Conservation (phyloP, 2,113 vertebrate genomes). For the Cyprinodon brontotheroides region DNA sequence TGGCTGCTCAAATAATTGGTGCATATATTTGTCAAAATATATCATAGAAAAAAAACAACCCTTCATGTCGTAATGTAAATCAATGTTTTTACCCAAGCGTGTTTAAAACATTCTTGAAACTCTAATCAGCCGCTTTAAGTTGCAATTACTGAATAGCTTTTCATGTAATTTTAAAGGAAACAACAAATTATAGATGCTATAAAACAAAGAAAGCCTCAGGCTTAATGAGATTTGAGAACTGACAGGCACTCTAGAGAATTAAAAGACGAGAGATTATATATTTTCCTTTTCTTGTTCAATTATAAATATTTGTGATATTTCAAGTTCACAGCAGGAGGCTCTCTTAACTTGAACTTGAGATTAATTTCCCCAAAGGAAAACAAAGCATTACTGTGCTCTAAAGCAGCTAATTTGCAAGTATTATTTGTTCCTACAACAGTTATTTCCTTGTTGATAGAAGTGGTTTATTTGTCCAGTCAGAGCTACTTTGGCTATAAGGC, state of each 20-base stretch:
- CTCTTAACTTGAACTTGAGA: constrained; percentile 13
- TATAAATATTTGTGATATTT: constrained; percentile 32
- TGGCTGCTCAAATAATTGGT: neutral
- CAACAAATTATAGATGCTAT: constrained; percentile 27
- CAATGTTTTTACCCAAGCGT: constrained; percentile 3
- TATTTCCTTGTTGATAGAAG: constrained; percentile 18
- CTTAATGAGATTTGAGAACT: constrained; percentile 54
- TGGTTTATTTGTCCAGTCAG: constrained; percentile 22
- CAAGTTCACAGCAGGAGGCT: constrained; percentile 20
- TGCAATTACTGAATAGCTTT: constrained; percentile 21
- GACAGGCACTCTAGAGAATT: constrained; percentile 29
- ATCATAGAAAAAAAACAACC: constrained; percentile 26
- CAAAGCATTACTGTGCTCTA: constrained; percentile 4
- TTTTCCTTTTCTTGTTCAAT: constrained; percentile 10
- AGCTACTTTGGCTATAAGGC: constrained; percentile 24
- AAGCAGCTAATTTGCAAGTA: constrained; percentile 16
- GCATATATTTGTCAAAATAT: constrained; percentile 39
- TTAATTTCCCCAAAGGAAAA: constrained; percentile 15
- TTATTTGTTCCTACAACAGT: constrained; percentile 9
- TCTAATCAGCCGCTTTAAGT: constrained; percentile 28
- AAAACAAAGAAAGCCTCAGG: constrained; percentile 39
- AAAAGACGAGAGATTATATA: constrained; percentile 21
- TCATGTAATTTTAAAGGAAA: constrained; percentile 33
- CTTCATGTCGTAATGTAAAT: constrained; percentile 7
- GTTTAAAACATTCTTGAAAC: constrained; percentile 3